Evolutionary conservation across 2,797 vertebrate species (phyloP).

Genomic region (Alca torda): DNA sequence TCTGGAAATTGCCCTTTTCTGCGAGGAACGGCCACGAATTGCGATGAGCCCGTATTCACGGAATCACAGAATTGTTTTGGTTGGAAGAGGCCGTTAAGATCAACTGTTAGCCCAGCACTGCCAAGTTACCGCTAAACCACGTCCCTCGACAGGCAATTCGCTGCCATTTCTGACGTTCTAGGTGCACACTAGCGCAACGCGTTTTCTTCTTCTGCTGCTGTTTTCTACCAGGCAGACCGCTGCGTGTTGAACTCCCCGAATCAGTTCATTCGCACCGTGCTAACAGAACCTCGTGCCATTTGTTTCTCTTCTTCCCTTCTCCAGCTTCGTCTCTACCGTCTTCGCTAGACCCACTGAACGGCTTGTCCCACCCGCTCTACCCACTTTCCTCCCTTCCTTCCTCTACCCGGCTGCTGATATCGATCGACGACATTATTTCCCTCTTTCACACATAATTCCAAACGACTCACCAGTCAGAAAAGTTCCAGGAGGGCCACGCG

Average conservation of each 20-base stretch:
- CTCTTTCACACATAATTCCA: not conserved
- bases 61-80: not conserved
- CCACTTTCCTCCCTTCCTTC: not conserved
- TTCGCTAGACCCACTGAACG: not conserved
- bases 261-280: not conserved
- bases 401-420: not conserved
- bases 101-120: not conserved
- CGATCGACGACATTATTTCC: too few relatives aligned
- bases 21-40: not conserved
- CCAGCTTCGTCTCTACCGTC: not conserved
- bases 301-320: not conserved
- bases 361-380: not conserved
- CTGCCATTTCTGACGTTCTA: not conserved
- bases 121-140: not conserved
- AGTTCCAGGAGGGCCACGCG: not conserved
- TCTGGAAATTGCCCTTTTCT: not conserved
- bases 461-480: not conserved
- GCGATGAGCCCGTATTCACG: not conserved
- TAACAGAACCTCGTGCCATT: not conserved
- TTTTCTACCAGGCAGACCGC: not conserved
- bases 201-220: not conserved
- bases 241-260: not conserved
- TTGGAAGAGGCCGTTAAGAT: not conserved
- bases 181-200: rapidly evolving
- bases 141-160: not conserved